phyloP scores from a whole-genome alignment of 2,797 vertebrate genomes.

The Pseudomugil tenellus region DNA sequence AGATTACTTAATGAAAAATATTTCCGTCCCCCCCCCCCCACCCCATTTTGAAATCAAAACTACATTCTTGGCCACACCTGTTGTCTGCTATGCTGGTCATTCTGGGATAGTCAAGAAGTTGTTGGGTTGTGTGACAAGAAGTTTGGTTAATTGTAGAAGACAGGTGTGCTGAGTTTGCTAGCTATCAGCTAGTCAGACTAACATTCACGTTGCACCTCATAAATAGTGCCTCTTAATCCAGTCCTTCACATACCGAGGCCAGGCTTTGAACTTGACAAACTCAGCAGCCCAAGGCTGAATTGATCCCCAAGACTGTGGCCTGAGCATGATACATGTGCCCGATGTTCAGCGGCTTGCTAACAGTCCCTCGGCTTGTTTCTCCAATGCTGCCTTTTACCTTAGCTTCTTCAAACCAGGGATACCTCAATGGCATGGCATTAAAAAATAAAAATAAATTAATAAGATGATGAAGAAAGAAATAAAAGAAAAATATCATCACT shows the following conservation, averaged over 20 bases:
- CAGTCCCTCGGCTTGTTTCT: constrained; percentile 27
- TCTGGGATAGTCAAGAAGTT: neutral
- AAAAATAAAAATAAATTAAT: neutral
- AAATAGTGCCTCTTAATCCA: constrained; percentile 75
- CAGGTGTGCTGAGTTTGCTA: constrained; percentile 60
- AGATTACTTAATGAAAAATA: too few relatives aligned
- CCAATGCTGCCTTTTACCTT: constrained; percentile 21
- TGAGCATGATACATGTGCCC: constrained; percentile 54
- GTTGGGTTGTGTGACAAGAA: constrained; percentile 22
- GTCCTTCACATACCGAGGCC: constrained; percentile 57
- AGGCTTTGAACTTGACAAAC: constrained; percentile 63
- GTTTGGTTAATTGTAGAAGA: constrained; percentile 52
- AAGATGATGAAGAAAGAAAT: neutral
- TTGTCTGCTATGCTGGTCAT: constrained; percentile 5
- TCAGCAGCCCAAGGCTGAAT: constrained; percentile 63
- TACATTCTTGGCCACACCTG: neutral
- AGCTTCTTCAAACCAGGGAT: constrained; percentile 23
- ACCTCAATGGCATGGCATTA: neutral
- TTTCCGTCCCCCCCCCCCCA: too few relatives aligned
- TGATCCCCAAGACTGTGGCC: constrained; percentile 57
- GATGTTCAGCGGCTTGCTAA: constrained; percentile 41
- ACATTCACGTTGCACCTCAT: constrained; percentile 64
- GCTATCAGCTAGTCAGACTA: constrained; percentile 66
- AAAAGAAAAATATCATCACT: neutral
- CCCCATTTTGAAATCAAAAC: too few relatives aligned